phyloP scores from a whole-genome alignment of 2,113 vertebrate genomes.

The Toxotes chatareus region DNA sequence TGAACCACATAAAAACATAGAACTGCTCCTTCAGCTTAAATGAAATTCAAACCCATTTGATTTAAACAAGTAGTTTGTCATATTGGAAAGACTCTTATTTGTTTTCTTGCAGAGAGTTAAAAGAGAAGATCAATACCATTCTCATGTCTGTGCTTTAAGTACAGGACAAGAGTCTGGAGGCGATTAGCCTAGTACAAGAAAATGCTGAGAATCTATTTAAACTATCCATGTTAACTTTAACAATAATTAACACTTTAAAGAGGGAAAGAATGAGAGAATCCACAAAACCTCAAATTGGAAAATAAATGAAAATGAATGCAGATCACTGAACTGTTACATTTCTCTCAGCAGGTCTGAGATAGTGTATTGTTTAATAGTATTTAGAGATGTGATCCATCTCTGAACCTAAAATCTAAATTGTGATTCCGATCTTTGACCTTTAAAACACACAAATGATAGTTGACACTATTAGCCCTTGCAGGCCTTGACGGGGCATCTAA shows the following conservation, averaged over 20 bases:
- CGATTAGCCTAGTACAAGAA: neutral
- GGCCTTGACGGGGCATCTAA: constrained; percentile 46
- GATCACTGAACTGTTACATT: neutral
- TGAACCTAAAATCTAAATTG: constrained; percentile 30
- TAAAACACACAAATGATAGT: constrained; percentile 39
- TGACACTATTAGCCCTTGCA: constrained; percentile 38
- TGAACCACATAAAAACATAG: neutral
- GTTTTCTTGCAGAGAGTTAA: neutral
- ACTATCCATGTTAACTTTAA: neutral
- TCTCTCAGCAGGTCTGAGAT: neutral
- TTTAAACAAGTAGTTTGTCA: neutral
- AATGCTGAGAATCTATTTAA: neutral
- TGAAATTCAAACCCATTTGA: neutral
- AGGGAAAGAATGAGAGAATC: neutral
- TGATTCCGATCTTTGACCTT: constrained; percentile 39
- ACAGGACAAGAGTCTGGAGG: too few species aligned
- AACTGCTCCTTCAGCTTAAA: too few species aligned
- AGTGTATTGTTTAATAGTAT: neutral
- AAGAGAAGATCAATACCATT: too few species aligned
- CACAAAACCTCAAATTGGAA: neutral
- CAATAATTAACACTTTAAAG: neutral
- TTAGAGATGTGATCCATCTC: neutral
- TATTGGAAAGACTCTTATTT: neutral
- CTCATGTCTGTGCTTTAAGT: too few species aligned
- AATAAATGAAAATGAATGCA: neutral